Evolutionary conservation across 2,888 invertebrate genomes (phyloP), one percentile per base, ranked within the genome.

Genomic region (Xestia ashworthii): DNA sequence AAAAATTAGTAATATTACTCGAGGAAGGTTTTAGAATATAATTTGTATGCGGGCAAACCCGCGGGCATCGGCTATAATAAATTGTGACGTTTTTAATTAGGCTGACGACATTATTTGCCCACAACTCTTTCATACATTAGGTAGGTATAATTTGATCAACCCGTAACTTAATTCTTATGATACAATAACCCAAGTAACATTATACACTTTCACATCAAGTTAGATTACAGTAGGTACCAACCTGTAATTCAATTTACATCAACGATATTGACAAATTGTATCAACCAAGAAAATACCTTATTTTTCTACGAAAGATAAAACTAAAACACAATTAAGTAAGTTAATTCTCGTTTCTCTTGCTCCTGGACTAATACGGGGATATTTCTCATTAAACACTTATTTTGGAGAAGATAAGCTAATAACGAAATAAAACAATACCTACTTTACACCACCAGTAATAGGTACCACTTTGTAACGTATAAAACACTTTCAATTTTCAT

Each of bases 371-470:
- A 44, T 58, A 67, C 32, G 32, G 32, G 12, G 62, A 48, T 70
- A 76, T 55, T 67, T 50, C 50, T 66, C 73, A 80, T 64, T 77
- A 74, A 69, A 80, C 77, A 81, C 62, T 55, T 86, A 78, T 74
- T 76, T 60, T 55, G 16, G 38, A 9, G 41, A 74, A 78, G 64
- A 78, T 19, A 50, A 68, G 44, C 64, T 71, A 62, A 71, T 76
- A 66, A 53, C 58, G 41, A 78, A 71, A 65, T 78, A 74, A 76
- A 76, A 76, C 60, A 53, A 50, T 55, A n/a, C 50, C 16, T 69
- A 69, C 38, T 67, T 67, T 65, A 44, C 65, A 44, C 22, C 9
- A 44, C 44, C 44, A 71, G 55, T 46, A 44, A 67, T 68, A 32
- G 32, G 32, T 32, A 71, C 4, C 74, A 78, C 74, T 76, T 55